Evolutionary conservation across 2,888 invertebrate genomes (phyloP), one percentile per base, ranked within the genome.

Genomic region (Netelia inedita): DNA sequence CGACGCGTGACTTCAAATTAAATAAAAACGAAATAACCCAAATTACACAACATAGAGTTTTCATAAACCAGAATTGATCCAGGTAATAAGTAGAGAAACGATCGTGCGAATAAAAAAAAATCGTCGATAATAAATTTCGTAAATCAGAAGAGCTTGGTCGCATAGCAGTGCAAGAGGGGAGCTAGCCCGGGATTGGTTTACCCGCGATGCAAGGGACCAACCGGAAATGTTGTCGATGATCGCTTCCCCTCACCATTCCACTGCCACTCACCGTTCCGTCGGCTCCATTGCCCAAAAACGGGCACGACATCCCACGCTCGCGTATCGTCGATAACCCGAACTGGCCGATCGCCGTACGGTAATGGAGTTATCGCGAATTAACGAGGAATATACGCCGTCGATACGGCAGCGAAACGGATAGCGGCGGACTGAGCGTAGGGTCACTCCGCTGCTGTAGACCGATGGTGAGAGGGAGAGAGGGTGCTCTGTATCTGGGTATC

Each of bases 361-460:
- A 82, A 86, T 86, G 87, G 79, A 79, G 75, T 88, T 87, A 85
- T 85, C 85, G 78, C 81, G 82, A 87, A 86, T 88, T 87, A 88
- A 87, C 82, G 88, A 55, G 65, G 72, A 68, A 82, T 87, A 85
- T 81, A 80, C 23, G 83, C 66, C 66, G 46, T 57, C 72, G 69
- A 79, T 74, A 84, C 80, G 53, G 72, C 43, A 63, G 69, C 78
- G 85, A 81, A 81, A 85, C 74, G 74, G 78, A 81, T 78, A 79
- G 78, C 85, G 19, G 41, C 46, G 75, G 76, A 79, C 68, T 83
- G 68, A 79, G 66, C 55, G 57, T 9, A 57, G 14, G 19, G 61
- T 35, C 35, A 35, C 35, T 35, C 35, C 6, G 35, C 6, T 75
- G 82, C 72, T 80, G 75, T 81, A 78, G 61, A 10, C 53, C 79